Conservation (phyloP, 1,140 invertebrate genomes). For the Caenorhabditis inopinata region DNA sequence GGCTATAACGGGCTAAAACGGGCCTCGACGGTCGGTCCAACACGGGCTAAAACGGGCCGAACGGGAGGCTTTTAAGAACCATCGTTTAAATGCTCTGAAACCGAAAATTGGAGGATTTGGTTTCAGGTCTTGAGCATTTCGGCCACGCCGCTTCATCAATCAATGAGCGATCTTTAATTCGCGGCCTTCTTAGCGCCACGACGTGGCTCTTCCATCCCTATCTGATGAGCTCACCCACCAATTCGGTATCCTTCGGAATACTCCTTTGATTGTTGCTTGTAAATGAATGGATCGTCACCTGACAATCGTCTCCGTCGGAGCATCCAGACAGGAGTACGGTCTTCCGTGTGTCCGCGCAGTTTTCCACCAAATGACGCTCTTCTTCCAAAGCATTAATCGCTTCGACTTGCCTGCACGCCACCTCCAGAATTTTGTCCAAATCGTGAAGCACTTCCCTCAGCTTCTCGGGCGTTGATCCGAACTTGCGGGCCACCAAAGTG, state of each 20-base stretch:
- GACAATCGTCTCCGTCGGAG: neutral
- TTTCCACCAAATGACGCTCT: neutral
- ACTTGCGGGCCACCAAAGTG: constrained; percentile 33
- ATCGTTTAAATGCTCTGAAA: no score
- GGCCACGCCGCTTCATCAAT: no score
- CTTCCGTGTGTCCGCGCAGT: neutral
- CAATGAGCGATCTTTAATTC: no score
- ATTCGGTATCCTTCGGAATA: constrained; percentile 9
- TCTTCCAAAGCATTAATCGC: neutral
- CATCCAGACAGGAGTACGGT: neutral
- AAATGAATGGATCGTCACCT: neutral
- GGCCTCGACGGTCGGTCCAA: no score
- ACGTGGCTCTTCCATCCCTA: no score
- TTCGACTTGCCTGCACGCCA: neutral
- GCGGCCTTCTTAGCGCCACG: no score
- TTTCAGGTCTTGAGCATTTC: no score
- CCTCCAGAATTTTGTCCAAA: constrained; percentile 10
- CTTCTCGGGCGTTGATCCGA: constrained; percentile 18
- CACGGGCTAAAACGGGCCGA: no score
- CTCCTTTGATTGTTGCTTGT: neutral
- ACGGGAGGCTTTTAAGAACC: no score
- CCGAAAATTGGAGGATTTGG: no score
- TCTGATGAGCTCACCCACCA: neutral
- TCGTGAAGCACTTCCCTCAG: neutral
- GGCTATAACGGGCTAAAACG: no score